These are phyloP conservation scores for Willisornis vidua DNA, from an alignment of 2,113 vertebrate species.

Conservation along the genomic window DNA sequence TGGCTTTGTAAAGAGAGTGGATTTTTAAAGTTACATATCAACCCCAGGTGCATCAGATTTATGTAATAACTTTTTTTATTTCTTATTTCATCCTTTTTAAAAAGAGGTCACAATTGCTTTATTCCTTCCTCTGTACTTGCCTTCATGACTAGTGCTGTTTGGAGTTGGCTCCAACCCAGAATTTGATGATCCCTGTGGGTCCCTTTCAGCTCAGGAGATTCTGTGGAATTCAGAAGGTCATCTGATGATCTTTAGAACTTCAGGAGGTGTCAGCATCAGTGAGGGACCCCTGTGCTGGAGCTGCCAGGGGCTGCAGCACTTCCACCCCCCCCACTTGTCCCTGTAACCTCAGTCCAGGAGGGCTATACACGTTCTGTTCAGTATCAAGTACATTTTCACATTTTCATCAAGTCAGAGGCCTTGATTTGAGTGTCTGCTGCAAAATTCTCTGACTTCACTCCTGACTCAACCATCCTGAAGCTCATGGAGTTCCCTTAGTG, in stretches of 20 bases:
- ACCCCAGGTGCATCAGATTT: neutral
- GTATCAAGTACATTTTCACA: fast-evolving
- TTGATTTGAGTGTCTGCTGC: neutral
- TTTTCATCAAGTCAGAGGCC: neutral
- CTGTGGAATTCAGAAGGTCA: neutral
- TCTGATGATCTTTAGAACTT: neutral
- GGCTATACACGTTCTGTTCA: neutral
- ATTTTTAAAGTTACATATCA: neutral
- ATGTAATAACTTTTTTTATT: neutral
- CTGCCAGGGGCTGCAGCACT: neutral
- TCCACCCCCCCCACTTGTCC: neutral
- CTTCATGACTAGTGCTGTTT: neutral
- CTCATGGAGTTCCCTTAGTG: neutral
- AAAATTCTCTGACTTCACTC: neutral
- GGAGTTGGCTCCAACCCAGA: neutral
- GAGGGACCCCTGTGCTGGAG: neutral
- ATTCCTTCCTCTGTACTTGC: neutral
- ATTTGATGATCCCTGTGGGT: neutral
- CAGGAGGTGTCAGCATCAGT: neutral
- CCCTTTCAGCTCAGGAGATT: neutral
- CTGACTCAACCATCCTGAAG: neutral
- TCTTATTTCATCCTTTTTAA: neutral
- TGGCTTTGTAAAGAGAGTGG: neutral
- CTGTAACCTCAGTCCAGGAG: too few relatives aligned
- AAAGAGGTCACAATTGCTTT: neutral